These are phyloP conservation scores for Timema podura DNA, from an alignment of 2,888 invertebrate species.

Conservation along the genomic window DNA sequence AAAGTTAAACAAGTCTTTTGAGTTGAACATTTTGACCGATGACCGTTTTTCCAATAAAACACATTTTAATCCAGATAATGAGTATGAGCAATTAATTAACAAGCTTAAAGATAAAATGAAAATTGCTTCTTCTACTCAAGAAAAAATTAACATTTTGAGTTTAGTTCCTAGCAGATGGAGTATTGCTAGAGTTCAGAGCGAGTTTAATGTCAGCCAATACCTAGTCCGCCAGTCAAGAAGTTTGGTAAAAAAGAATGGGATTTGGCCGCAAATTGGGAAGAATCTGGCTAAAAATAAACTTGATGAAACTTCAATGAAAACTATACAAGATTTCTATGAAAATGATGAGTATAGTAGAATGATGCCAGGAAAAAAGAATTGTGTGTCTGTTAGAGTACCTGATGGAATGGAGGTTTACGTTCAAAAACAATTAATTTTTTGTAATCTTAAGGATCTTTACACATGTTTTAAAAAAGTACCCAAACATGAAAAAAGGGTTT, in stretches of 20 bases:
- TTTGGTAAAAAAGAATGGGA: too few relatives aligned
- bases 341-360: slow-evolving; percentile 8
- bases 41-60: background rate
- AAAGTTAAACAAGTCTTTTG: slow-evolving; percentile 6
- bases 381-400: background rate
- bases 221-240: too few relatives aligned
- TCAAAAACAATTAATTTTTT: slow-evolving; percentile 10
- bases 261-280: too few relatives aligned
- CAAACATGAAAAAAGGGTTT: slow-evolving; percentile 10
- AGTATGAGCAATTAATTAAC: slow-evolving; percentile 2
- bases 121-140: slow-evolving; percentile 10
- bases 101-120: slow-evolving; percentile 1
- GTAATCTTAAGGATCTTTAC: background rate
- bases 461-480: background rate
- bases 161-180: slow-evolving; percentile 7
- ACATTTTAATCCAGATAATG: background rate
- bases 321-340: slow-evolving; percentile 1
- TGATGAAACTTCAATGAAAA: background rate
- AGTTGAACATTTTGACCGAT: background rate
- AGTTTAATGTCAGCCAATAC: background rate
- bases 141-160: slow-evolving; percentile 10
- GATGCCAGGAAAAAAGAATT: slow-evolving; percentile 8
- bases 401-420: background rate
- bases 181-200: slow-evolving; percentile 10
- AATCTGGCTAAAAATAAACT: too few relatives aligned